phyloP scores from a whole-genome alignment of 2,888 invertebrate species.

The Panzeria rudis region DNA sequence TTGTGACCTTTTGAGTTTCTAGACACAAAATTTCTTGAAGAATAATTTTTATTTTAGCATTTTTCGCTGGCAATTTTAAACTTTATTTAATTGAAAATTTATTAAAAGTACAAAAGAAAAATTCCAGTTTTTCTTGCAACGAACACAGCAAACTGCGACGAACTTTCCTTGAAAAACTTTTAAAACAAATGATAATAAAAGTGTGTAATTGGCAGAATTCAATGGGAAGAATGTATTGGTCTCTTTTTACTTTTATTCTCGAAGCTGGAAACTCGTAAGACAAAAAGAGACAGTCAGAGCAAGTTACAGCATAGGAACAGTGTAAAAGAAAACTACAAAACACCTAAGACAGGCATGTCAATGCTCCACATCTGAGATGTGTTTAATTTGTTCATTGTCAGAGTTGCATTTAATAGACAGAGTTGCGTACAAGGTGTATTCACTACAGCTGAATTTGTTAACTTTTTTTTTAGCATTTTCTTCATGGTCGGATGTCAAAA shows the following conservation, averaged over 20 bases:
- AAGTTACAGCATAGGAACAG: neutral
- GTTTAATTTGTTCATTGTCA: slow-evolving; percentile 17
- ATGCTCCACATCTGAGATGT: neutral
- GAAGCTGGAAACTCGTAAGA: neutral
- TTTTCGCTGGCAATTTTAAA: slow-evolving; percentile 22
- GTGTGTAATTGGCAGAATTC: slow-evolving; percentile 24
- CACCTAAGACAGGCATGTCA: slow-evolving; percentile 34
- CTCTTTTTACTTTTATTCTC: neutral
- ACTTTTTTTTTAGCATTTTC: no score
- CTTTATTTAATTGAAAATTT: slow-evolving; percentile 25
- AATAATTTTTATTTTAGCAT: slow-evolving; percentile 26
- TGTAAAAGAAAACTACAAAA: slow-evolving; percentile 21
- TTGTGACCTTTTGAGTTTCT: slow-evolving; percentile 3
- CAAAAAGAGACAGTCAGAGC: slow-evolving; percentile 7
- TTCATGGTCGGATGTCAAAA: no score
- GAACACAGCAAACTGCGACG: slow-evolving; percentile 67
- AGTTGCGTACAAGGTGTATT: neutral
- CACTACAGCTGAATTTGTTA: no score
- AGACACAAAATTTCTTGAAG: slow-evolving; percentile 27
- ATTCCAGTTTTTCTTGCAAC: slow-evolving; percentile 53
- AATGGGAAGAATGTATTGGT: neutral
- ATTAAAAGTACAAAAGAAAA: slow-evolving; percentile 44
- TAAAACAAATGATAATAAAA: slow-evolving; percentile 65
- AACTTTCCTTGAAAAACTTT: slow-evolving; percentile 64
- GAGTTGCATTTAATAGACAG: slow-evolving; percentile 21